Conservation (phyloP, 2,113 vertebrate species). For the Amphiprion ocellaris region DNA sequence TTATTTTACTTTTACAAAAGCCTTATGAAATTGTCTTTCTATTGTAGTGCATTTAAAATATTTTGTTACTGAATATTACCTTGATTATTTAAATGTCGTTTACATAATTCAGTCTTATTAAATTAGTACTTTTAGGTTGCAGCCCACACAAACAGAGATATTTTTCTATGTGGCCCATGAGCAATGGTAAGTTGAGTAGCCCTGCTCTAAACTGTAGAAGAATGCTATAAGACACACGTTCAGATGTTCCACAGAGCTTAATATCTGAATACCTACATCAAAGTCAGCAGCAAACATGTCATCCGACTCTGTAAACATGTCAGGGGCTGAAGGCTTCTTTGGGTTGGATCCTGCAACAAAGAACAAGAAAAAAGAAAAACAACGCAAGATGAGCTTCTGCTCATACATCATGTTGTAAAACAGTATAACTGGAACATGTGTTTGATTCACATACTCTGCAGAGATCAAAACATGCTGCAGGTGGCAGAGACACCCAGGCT, state of each 20-base stretch:
- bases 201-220: not conserved
- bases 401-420: constrained; percentile 39
- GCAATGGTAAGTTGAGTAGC: too few relatives aligned
- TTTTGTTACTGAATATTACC: too few relatives aligned
- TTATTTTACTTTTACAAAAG: too few relatives aligned
- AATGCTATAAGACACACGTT: not conserved
- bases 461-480: constrained; percentile 81
- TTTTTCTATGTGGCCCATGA: too few relatives aligned
- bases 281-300: constrained; percentile 98
- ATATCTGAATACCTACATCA: constrained; percentile 87
- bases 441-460: constrained; percentile 82
- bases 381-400: constrained; percentile 12
- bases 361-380: not conserved
- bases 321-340: constrained; percentile 95
- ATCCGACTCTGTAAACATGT: constrained; percentile 99
- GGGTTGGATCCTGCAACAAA: constrained; percentile 88
- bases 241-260: not conserved
- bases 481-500: constrained; percentile 78
- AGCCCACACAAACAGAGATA: too few relatives aligned
- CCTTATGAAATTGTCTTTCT: too few relatives aligned
- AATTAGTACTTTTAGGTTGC: too few relatives aligned
- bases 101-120: too few relatives aligned
- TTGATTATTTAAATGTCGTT: too few relatives aligned
- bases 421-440: constrained; percentile 70
- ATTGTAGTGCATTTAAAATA: too few relatives aligned